Evolutionary conservation across 2,797 vertebrate species (phyloP), one percentile per base, ranked within the genome.

Genomic region (Chaetophractus vellerosus): DNA sequence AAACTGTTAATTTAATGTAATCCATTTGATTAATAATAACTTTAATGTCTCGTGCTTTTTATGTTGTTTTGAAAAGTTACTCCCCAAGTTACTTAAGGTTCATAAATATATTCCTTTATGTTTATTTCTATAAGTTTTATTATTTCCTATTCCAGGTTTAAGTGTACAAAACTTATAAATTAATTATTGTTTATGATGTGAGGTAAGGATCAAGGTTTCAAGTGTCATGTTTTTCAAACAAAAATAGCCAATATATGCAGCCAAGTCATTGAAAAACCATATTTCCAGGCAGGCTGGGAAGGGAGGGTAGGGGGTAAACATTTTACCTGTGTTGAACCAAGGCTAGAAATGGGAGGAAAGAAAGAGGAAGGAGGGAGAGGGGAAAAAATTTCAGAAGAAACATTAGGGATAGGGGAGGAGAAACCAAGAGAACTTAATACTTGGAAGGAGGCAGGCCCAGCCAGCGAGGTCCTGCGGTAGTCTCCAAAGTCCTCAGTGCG

Each of bases 311-410:
- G 52, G 26, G 96, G 90, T 57, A 83, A 92, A 93, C 80, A 28
- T 63, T 97, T 98, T 97, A 98, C 97, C 97, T 97, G 97, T 97
- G 95, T 94, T 82, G 97, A 97, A 95, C 96, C 97, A 68, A 89
- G 89, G 72, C 92, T 83, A 79, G 85, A 61, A 21, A 15, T 5
- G 14, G 38, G 78, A 85, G 45, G 10, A 9, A 45, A 45, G 45
- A 76, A 57, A 41, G 63, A 48, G 57, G 41, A 61, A 33, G 91
- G 64, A 79, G 26, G 64, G 87, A 26, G 16, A n/a, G 59, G 75
- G 74, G 69, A 18, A 82, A 80, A 93, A 96, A 96, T 90, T 38
- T 38, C 90, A 95, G 95, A 96, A 96, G 94, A 96, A 84, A 98
- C 96, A 98, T 59, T 92, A 97, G 97, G 88, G 90, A 83, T 64